phyloP scores from a whole-genome alignment of 2,113 vertebrate species.

The Rutilus rutilus region DNA sequence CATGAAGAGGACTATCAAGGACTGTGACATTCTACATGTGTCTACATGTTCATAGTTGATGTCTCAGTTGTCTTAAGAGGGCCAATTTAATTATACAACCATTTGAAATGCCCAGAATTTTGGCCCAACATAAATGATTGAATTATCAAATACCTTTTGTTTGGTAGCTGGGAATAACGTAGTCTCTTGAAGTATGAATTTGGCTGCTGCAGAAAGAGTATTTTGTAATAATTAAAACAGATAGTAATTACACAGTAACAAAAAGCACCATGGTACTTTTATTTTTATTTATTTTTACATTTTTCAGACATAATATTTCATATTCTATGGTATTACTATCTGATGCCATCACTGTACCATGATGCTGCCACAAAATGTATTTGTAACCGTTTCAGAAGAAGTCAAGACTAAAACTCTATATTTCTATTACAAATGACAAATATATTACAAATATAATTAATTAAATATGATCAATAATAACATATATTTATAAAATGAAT shows the following conservation, averaged over 20 bases:
- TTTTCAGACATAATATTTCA: background rate
- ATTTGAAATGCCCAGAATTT: background rate
- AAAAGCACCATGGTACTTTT: background rate
- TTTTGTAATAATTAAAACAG: constrained; percentile 16
- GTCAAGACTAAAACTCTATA: background rate
- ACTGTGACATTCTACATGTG: background rate
- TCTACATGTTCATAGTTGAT: background rate
- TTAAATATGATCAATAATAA: too few species aligned
- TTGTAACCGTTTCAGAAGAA: background rate
- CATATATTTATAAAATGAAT: too few species aligned
- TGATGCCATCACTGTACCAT: background rate
- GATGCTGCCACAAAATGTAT: background rate
- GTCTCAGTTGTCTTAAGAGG: background rate
- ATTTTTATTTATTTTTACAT: background rate
- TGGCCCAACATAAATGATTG: background rate
- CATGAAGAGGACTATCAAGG: background rate
- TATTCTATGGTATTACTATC: background rate
- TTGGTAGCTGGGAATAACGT: background rate
- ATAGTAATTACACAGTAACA: background rate
- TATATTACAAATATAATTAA: too few species aligned
- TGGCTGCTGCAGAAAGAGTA: background rate
- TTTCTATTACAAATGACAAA: too few species aligned
- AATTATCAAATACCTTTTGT: background rate
- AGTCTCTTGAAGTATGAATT: constrained; percentile 20
- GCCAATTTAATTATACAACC: constrained; percentile 30